Evolutionary conservation across 2,113 vertebrate species (phyloP).

Genomic region (Ranitomeya imitator): DNA sequence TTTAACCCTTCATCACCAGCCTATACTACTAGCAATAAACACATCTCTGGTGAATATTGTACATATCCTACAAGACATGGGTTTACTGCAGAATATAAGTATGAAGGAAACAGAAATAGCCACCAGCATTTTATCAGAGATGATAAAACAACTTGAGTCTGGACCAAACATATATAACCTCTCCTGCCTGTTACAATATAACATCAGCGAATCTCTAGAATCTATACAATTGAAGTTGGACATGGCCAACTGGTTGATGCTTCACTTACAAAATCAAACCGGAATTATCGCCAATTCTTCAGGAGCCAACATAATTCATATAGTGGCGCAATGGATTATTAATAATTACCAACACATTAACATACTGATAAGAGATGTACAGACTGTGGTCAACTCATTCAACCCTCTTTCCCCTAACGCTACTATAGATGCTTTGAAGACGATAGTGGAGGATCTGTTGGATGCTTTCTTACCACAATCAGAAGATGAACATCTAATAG

Average conservation of each 20-base stretch:
- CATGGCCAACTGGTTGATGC: constrained; percentile 15
- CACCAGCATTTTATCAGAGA: neutral
- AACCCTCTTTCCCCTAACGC: neutral
- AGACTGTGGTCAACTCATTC: neutral
- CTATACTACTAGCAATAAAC: constrained; percentile 29
- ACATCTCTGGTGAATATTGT: constrained; percentile 25
- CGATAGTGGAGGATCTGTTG: neutral
- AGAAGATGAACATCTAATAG: neutral
- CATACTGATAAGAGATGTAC: neutral
- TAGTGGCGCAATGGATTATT: constrained; percentile 6
- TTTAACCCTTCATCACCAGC: neutral
- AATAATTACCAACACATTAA: constrained; percentile 6
- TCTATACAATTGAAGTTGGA: neutral
- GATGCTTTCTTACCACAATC: neutral
- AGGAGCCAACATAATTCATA: neutral
- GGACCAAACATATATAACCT: neutral
- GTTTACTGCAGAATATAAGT: neutral
- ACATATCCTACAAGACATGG: constrained; percentile 17
- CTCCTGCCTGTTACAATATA: neutral
- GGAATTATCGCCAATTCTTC: neutral
- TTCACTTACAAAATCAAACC: constrained; percentile 13
- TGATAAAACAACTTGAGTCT: constrained; percentile 6
- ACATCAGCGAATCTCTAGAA: constrained; percentile 36
- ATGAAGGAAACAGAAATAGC: constrained; percentile 20
- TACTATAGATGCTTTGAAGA: neutral